Evolutionary conservation across 2,113 vertebrate genomes (phyloP), one percentile per base, ranked within the genome.

Genomic region (Nothocercus julius): DNA sequence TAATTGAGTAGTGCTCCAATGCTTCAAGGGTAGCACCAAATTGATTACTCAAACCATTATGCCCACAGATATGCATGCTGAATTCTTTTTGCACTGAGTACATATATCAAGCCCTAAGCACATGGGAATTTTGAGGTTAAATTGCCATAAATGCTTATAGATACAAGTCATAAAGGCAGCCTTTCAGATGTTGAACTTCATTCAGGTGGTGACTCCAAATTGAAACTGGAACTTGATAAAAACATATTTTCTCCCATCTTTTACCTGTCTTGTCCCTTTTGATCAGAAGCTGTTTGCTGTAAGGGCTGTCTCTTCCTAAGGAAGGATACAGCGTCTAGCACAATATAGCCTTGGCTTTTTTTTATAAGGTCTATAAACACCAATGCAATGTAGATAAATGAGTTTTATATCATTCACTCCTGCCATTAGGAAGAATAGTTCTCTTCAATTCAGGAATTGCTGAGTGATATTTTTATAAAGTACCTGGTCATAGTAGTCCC

Each of bases 101-200:
- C 2, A 8, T 77, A 21, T 67, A 79, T 85, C 72, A 85, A 49
- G 21, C 30, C 67, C 49, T 51, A 30, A 85, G 30, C 59, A 69
- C 54, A 32, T 42, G 75, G 82, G 75, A 91, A 92, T 96, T 89
- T 91, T 77, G 56, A 93, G 79, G 75, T 80, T 93, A 95, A 91
- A 91, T 85, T 89, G 49, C 56, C 84, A 87, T 92, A 93, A 92
- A 97, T 95, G 92, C 95, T 95, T 91, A 92, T 95, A 67, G 54
- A 79, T 73, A 51, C 54, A 74, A 92, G 84, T 83, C 91, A 95
- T 95, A 95, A 91, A 87, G 68, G 67, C 89, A 92, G 87, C 78
- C 75, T 95, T 93, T 93, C 72, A 82, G 85, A 74, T 77, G 79
- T 80, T 45, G 54, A 80, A 85, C 89, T 92, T 80, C 63, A 93